Percentiles rank a stretch among this genome's conserved stretches.
phyloP scores from a whole-genome alignment of 2,888 invertebrate species.

The Patella depressa region DNA sequence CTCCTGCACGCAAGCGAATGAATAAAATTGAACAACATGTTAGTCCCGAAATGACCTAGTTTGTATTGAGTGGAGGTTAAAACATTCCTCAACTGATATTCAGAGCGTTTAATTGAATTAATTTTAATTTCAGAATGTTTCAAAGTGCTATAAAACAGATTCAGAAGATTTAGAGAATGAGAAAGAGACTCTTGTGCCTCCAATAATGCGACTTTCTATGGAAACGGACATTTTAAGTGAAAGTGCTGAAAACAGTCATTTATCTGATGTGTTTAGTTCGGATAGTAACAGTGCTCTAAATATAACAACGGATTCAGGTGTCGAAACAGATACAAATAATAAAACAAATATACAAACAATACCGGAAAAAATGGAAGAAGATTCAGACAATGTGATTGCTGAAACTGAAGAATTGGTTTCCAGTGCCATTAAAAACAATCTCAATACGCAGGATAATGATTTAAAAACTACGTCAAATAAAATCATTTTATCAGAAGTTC shows the following conservation, averaged over 20 bases:
- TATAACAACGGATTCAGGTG: not conserved
- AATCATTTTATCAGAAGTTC: no score
- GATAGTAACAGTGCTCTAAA: constrained; percentile 5
- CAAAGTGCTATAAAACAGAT: constrained; percentile 4
- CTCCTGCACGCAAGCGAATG: no score
- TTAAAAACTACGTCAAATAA: no score
- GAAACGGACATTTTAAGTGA: not conserved
- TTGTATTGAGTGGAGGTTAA: no score
- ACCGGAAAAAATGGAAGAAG: constrained; percentile 3
- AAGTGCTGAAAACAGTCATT: not conserved
- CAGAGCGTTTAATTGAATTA: not conserved
- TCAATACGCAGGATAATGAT: no score
- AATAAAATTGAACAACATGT: no score
- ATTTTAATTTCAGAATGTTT: not conserved
- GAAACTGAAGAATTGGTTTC: no score
- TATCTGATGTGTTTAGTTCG: not conserved
- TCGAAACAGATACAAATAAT: not conserved
- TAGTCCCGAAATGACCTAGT: no score
- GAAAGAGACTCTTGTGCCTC: not conserved
- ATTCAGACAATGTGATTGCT: not conserved
- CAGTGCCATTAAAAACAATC: no score
- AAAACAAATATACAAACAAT: not conserved
- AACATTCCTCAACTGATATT: no score
- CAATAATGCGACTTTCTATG: no score
- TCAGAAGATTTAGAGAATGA: not conserved